A percentile compares a stretch with the other conserved stretches of the same genome.
These are phyloP conservation scores for Pangasius sanitwongsei DNA, from an alignment of 2,797 vertebrate genomes.

Conservation along the genomic window DNA sequence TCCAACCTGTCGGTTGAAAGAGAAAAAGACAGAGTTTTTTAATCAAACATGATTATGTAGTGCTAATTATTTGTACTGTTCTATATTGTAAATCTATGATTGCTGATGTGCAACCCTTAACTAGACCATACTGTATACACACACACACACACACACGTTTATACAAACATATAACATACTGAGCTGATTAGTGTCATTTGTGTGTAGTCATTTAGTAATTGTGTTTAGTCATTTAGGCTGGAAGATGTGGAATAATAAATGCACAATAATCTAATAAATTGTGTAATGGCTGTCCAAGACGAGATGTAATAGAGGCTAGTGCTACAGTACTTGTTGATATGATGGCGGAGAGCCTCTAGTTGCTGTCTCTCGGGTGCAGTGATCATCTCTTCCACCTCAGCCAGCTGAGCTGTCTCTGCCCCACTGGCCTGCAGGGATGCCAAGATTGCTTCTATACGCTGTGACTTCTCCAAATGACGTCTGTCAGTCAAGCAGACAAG, in stretches of 20 bases:
- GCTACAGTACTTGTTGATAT: constrained; percentile 87
- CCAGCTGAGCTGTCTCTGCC: constrained; percentile 85
- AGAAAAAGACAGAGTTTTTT: background rate
- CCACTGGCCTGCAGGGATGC: constrained; percentile 90
- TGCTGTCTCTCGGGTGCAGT: constrained; percentile 89
- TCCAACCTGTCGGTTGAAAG: constrained; percentile 78
- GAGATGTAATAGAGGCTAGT: background rate
- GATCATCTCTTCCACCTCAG: constrained; percentile 97
- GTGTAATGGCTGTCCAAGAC: background rate
- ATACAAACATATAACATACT: background rate
- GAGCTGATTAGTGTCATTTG: background rate
- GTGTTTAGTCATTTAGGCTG: background rate
- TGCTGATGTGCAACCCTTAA: background rate
- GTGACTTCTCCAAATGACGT: constrained; percentile 91
- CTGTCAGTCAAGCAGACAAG: constrained; percentile 67
- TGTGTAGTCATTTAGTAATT: too few relatives aligned
- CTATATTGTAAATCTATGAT: background rate
- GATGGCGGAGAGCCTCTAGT: constrained; percentile 83
- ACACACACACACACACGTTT: background rate
- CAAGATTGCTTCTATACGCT: constrained; percentile 92
- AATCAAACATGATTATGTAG: background rate
- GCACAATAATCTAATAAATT: background rate
- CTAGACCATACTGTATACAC: background rate
- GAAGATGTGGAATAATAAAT: background rate
- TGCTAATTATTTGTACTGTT: background rate